These are phyloP conservation scores for Lycaena phlaeas DNA, from an alignment of 2,888 invertebrate species.

Conservation along the genomic window DNA sequence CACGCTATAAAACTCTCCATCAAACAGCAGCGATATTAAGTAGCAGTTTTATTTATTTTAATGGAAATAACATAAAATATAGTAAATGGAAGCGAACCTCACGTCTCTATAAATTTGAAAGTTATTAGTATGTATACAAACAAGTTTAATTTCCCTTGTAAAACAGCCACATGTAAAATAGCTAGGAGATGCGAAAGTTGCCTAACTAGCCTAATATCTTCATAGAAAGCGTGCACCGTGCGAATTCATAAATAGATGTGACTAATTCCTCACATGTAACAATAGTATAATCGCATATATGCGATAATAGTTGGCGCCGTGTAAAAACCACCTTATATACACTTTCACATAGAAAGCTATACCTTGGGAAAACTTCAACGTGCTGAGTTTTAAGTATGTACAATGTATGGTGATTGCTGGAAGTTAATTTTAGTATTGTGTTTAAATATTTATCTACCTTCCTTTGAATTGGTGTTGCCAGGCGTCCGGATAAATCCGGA, in stretches of 20 bases:
- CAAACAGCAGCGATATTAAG: too few relatives aligned
- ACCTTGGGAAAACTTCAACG: neutral
- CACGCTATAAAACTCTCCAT: too few relatives aligned
- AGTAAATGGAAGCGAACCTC: too few relatives aligned
- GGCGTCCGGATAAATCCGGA: too few relatives aligned
- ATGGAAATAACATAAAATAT: too few relatives aligned
- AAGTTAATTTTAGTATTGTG: too few relatives aligned
- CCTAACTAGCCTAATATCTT: neutral
- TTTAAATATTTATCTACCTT: too few relatives aligned
- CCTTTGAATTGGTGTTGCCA: too few relatives aligned
- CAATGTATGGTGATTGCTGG: too few relatives aligned
- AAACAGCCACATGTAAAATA: neutral
- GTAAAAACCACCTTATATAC: neutral
- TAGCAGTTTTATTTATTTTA: too few relatives aligned
- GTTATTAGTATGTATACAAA: constrained; percentile 6
- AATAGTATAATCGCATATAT: constrained; percentile 1
- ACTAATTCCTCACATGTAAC: constrained; percentile 9
- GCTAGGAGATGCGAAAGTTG: neutral
- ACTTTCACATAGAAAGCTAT: constrained; percentile 5
- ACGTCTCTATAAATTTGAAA: too few relatives aligned
- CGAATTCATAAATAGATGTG: constrained; percentile 23
- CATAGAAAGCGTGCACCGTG: constrained; percentile 23
- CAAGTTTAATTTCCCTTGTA: constrained; percentile 3
- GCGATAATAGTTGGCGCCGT: neutral
- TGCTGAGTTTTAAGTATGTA: too few relatives aligned